Base-by-base conservation (phyloP, 2,113 vertebrate genomes). In the Neomonachus schauinslandi region DNA sequence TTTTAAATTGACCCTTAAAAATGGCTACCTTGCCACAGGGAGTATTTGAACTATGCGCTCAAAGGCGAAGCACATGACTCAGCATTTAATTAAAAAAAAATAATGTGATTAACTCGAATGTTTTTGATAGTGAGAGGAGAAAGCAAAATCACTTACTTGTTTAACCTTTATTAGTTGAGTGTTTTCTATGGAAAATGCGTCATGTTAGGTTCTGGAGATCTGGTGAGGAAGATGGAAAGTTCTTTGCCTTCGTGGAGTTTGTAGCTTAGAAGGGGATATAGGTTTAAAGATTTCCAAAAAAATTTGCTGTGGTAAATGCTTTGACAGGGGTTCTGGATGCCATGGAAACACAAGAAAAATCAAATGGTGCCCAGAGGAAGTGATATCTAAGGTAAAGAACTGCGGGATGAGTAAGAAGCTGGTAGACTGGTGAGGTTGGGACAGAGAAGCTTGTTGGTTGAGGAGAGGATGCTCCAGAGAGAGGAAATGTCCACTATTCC, bases 1-100 rank as follows among this genome's bases (percentile, higher is more conserved):
- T 97, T 98, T 97, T 95, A 98, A 98, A 97, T 28, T 36, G n/a
- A 72, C 36, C 46, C 89, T 36, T 51, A 93, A 81, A 96, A 19
- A 16, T 46, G 86, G 61, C 22, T 49, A 72, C 86, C 89, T 96
- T 97, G 61, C 94, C 61, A 2, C 83, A 94, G 21, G 74, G 77
- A 55, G 95, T 96, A 97, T 96, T 96, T 96, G 36, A 93, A 96
- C 76, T 93, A 97, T 81, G n/a, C 77, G 79, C 90, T 98, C 88
- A 95, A 89, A 97, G 97, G 85, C 59, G 92, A 95, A 96, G 93
- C 98, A 97, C 79, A n/a, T 55, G 33, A 12, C 1, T n/a, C n/a
- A 77, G 22, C 22, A 80, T 81, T 18, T 65, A 91, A 87, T 71
- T 91, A 31, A 31, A 15, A 69, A 85, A 61, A 79, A 18, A 49